Base-by-base conservation (phyloP, 30 jellyfish, hydroid and myxozoan species). In the Phacellophora camtschatica region DNA sequence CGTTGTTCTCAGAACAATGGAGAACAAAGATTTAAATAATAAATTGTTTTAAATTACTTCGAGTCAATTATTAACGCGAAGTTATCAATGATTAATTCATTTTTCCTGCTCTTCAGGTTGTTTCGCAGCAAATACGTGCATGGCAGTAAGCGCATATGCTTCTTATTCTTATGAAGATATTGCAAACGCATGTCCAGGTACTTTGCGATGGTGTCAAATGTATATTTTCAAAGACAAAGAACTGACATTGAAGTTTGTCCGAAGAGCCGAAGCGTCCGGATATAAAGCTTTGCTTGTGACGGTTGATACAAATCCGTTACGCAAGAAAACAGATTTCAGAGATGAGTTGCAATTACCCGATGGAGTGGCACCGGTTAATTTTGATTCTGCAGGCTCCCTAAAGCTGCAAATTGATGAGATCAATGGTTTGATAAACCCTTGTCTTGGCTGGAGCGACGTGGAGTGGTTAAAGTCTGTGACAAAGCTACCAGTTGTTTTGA, bases 281-380 rank as follows among this genome's bases (percentile, higher is more conserved):
- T 93, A 68, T 58, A 93, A 86, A 51, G 99, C 99, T n/a, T 64
- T 93, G 57, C 82, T 86, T 24, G 46, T 93, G 18, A 93, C 99
- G 12, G 96, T 93, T n/a, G 99, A 93, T 82, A 71, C 98, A 15
- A 84, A 65, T 33, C 82, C 83, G 3, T 22, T 90, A 3, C 68
- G 87, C 15, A 49, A 75, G 54, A 34, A 33, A 33, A 69, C 62
- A 16, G 98, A 80, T 24, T 80, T 71, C 36, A 46, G 87, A 42
- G 23, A 39, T 49, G 41, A 57, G 36, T 68, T 83, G 22, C 30
- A 35, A 0, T 27, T 77, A 23, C 95, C 96, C 20, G 71, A 46
- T 1, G 80, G 69, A 23, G 64, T 83, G 9, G 23, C 16, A 23
- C 53, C 63, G 3, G 94, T 73, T 1, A 90, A 90, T 42, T 73